Base-by-base conservation (phyloP, 2,113 vertebrate species). In the Pteronura brasiliensis region DNA sequence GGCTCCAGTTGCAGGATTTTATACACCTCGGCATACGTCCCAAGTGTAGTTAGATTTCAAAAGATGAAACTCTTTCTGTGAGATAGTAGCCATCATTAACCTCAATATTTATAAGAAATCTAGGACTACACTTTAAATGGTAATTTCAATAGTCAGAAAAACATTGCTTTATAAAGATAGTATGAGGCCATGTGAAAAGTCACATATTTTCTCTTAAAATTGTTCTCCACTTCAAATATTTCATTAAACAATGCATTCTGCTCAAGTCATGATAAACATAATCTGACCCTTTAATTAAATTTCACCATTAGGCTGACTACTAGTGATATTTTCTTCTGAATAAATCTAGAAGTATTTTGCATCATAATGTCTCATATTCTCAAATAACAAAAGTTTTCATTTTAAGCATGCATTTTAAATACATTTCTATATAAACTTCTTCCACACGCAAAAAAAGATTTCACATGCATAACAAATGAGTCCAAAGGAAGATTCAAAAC, bases 351-450 rank as follows among this genome's bases (percentile, higher is more conserved):
- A 90, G 18, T 9, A 88, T 71, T 81, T 36, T n/a, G 3, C 85
- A 36, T 10, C 39, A 83, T 69, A 47, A 55, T 74, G 93, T 90
- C 4, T 3, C 1, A 52, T 81, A 81, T 8, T 76, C 49, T 63
- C 36, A 97, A 90, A 92, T 61, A 96, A 69, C 42, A 88, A 67
- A 89, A 3, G 1, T 63, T 92, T 93, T 87, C 44, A 79, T 31
- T 34, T 71, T 39, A 85, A 61, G 23, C 1, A 23, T 63, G 2
- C 10, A 52, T 67, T 84, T 96, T 67, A 90, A 82, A 67, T 85
- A 8, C 20, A 52, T n/a, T 72, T 77, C 7, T 63, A 47, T 44
- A 14, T 47, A 88, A 59, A 83, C 63, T 23, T 76, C 81, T 82
- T 91, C 11, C 25, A 83, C 47, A 93, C 9, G 49, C 82, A 77